These are phyloP conservation scores for Moxostoma hubbsi DNA, from an alignment of 2,797 vertebrate genomes.

Conservation along the genomic window DNA sequence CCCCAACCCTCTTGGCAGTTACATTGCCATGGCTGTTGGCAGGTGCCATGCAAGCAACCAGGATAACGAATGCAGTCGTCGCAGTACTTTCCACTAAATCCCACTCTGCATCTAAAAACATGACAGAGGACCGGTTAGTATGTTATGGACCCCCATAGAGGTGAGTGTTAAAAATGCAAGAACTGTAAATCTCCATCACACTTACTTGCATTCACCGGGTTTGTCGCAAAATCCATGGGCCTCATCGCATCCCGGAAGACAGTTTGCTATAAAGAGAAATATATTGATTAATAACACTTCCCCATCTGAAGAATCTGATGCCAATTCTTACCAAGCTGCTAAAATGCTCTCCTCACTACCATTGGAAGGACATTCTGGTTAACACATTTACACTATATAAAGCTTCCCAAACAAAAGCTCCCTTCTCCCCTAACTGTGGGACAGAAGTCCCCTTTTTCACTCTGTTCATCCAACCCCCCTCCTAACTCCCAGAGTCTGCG, in stretches of 20 bases:
- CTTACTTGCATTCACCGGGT: slow-evolving; percentile 99
- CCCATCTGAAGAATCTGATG: slow-evolving; percentile 55
- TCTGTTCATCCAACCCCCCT: slow-evolving; percentile 83
- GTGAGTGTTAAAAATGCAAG: not conserved
- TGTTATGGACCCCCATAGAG: not conserved
- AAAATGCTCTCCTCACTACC: slow-evolving; percentile 74
- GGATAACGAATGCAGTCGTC: slow-evolving; percentile 97
- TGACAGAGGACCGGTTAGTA: slow-evolving; percentile 20
- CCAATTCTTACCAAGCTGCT: slow-evolving; percentile 45
- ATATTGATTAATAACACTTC: slow-evolving; percentile 62
- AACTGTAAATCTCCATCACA: slow-evolving; percentile 49
- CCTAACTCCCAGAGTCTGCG: slow-evolving; percentile 85
- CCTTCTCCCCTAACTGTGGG: slow-evolving; percentile 93
- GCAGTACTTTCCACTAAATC: slow-evolving; percentile 95
- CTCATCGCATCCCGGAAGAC: slow-evolving; percentile 94
- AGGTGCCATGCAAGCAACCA: slow-evolving; percentile 96
- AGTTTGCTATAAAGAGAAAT: slow-evolving; percentile 85
- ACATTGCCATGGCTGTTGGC: slow-evolving; percentile 98
- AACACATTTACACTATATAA: slow-evolving; percentile 93
- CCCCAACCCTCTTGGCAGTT: slow-evolving; percentile 99
- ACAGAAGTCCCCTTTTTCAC: slow-evolving; percentile 96
- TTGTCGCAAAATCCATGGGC: slow-evolving; percentile 95
- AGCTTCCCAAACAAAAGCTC: slow-evolving; percentile 86
- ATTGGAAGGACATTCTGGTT: slow-evolving; percentile 84
- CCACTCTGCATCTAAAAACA: slow-evolving; percentile 88